Conservation (phyloP, 2,113 vertebrate species). For the Excalfactoria chinensis region DNA sequence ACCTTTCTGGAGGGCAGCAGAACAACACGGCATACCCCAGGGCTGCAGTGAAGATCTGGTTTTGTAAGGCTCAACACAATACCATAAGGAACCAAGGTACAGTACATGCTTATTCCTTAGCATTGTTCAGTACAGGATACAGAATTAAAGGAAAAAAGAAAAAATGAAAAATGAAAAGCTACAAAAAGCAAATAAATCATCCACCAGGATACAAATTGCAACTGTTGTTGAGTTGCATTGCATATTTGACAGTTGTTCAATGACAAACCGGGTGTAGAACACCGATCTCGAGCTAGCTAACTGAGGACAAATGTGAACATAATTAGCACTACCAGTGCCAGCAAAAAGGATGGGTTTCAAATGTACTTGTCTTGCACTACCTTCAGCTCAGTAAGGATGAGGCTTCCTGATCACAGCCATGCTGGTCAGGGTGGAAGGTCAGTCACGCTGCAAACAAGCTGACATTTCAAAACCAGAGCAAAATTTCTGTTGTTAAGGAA, state of each 20-base stretch:
- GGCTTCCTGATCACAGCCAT: neutral
- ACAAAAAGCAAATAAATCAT: neutral
- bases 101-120: neutral
- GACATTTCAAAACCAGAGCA: neutral
- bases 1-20: neutral
- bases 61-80: neutral
- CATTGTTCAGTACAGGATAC: neutral
- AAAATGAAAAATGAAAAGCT: fast-evolving
- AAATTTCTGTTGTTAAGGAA: conserved; percentile 45
- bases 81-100: neutral
- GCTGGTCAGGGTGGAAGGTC: neutral
- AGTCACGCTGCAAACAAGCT: conserved; percentile 39
- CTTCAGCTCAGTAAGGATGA: fast-evolving
- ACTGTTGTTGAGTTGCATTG: neutral
- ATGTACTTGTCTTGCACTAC: neutral
- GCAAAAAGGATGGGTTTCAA: neutral
- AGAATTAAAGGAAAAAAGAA: neutral
- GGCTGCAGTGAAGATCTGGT: neutral
- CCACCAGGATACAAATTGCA: neutral
- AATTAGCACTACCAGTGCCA: neutral
- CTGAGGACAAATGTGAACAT: neutral
- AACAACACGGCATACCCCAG: neutral
- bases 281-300: neutral
- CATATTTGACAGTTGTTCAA: neutral
- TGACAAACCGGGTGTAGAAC: neutral